Percentiles rank a stretch among this genome's conserved stretches.
Evolutionary conservation across 2,797 vertebrate species (phyloP).

Genomic region (Lacerta agilis): DNA sequence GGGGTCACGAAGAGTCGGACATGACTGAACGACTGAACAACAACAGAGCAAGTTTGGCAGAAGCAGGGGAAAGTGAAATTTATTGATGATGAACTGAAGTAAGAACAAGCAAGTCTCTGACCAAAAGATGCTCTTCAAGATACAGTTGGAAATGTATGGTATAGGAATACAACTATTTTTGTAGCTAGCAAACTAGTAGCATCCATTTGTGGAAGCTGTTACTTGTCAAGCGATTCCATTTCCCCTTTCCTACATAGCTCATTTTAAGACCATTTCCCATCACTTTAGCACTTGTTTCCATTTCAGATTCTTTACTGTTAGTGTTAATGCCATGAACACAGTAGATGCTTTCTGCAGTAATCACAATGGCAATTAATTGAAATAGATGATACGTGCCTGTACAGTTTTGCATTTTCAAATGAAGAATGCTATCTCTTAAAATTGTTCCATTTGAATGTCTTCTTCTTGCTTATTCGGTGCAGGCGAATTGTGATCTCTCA

Average conservation of each 20-base stretch:
- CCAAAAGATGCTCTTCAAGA: neutral
- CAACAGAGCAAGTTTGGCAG: neutral
- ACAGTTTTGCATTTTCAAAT: constrained; percentile 6
- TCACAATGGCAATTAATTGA: constrained; percentile 12
- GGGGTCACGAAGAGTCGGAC: too few species aligned
- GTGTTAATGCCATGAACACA: neutral
- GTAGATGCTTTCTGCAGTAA: neutral
- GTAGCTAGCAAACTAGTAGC: neutral
- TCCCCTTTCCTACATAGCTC: neutral
- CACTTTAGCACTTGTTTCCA: neutral
- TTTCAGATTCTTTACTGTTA: neutral
- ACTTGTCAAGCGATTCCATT: neutral
- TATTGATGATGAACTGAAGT: neutral
- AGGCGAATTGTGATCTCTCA: constrained; percentile 7
- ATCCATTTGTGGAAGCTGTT: neutral
- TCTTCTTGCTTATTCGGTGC: neutral
- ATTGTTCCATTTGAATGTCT: neutral
- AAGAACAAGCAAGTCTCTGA: neutral
- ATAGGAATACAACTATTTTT: neutral
- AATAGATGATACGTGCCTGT: neutral
- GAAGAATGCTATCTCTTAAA: neutral
- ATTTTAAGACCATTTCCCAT: constrained; percentile 1
- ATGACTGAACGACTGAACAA: too few species aligned
- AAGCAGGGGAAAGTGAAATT: neutral
- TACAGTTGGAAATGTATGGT: neutral